phyloP scores from a whole-genome alignment of 2,888 invertebrate genomes.

The Linnaemya tessellans region DNA sequence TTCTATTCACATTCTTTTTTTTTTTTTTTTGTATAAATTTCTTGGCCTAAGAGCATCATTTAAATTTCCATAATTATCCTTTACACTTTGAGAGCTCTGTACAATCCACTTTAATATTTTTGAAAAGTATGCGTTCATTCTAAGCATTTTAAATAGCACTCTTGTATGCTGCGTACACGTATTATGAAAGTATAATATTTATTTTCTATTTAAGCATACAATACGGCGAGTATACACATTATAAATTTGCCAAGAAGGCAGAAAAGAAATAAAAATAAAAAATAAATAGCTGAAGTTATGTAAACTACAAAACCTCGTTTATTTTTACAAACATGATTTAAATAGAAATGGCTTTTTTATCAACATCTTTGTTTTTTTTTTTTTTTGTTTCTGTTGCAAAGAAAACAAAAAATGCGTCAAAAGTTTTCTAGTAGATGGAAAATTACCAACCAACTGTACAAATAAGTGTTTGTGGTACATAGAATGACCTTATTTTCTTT shows the following conservation, averaged over 20 bases:
- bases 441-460: background rate
- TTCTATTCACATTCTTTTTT: background rate
- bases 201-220: background rate
- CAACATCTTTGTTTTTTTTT: slow-evolving; percentile 45
- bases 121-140: background rate
- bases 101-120: background rate
- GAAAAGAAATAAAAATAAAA: background rate
- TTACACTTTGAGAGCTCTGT: slow-evolving; percentile 18
- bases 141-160: slow-evolving; percentile 7
- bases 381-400: slow-evolving; percentile 7
- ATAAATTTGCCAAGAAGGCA: background rate
- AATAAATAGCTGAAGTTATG: slow-evolving; percentile 20
- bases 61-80: slow-evolving; percentile 32
- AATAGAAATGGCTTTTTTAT: slow-evolving; percentile 60
- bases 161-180: background rate
- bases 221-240: background rate
- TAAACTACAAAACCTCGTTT: slow-evolving; percentile 52
- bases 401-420: slow-evolving; percentile 41
- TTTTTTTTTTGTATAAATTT: background rate
- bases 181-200: background rate
- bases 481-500: background rate
- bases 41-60: slow-evolving; percentile 14
- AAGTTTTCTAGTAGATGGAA: slow-evolving; percentile 1
- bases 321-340: slow-evolving; percentile 26
- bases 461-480: background rate